Base-by-base conservation (phyloP, 2,113 vertebrate genomes). In the Struthio camelus region DNA sequence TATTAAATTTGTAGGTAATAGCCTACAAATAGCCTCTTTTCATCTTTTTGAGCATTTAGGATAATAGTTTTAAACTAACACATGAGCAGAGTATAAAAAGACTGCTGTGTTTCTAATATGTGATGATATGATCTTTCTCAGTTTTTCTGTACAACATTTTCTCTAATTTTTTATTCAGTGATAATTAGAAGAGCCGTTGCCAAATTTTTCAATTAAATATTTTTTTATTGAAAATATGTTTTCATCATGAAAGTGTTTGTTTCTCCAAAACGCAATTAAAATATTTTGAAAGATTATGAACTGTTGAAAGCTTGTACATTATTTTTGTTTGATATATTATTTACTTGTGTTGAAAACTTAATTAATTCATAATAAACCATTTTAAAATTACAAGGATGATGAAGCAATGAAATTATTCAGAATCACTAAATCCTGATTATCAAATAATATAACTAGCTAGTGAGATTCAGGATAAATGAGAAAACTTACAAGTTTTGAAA, bases 141-240 rank as follows among this genome's bases (percentile, higher is more conserved):
- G 85, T 53, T 90, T 94, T 94, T 90, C 80, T 85, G 80, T 79
- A n/a, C 25, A 85, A 40, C 42, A 42, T 94, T 93, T 88, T 40
- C 30, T 85, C 93, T 82, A 91, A 53, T 92, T 95, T 53, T 94
- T 92, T 94, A 96, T 96, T 91, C 85, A 89, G 91, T 67, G 95
- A 94, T 94, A 97, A 94, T 89, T 82, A 93, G 96, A 93, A 94
- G 78, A 80, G 80, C 76, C 85, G 87, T 58, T 83, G 66, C 64
- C 66, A 77, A 70, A 82, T 80, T 94, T 87, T 94, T 84, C 65
- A 88, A 86, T 86, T 80, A 92, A 95, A 64, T 83, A 79, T 72
- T 92, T 92, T 92, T 87, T 85, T 67, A 66, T 19, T 76, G n/a
- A 87, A 95, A 96, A 85, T 73, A 91, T 40, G 64, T 82, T 89